Conservation (phyloP, 2,888 invertebrate genomes). For the Diachrysia chrysitis region DNA sequence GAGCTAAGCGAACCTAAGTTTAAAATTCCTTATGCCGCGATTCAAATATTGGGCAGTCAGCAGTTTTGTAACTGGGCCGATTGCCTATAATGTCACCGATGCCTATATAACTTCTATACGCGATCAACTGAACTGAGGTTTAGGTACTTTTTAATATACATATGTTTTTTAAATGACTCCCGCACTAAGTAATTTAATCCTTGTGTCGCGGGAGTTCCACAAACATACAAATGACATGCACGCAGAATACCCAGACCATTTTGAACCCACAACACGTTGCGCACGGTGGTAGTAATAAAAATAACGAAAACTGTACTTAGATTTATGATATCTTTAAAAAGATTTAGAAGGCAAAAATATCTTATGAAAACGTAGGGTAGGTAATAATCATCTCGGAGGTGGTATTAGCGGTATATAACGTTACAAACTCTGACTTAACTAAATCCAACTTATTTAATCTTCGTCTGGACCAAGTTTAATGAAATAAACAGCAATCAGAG, state of each 20-base stretch:
- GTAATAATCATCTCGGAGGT: conserved; percentile 12
- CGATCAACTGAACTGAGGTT: neutral
- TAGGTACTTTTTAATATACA: neutral
- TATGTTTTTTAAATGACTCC: too few relatives aligned
- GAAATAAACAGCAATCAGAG: conserved; percentile 62
- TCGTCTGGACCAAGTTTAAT: conserved; percentile 57
- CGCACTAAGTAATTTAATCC: too few relatives aligned
- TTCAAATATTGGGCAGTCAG: conserved; percentile 4
- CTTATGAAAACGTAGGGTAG: too few relatives aligned
- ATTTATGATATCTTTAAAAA: too few relatives aligned
- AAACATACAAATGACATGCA: too few relatives aligned
- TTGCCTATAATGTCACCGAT: neutral
- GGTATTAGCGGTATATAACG: conserved; percentile 9
- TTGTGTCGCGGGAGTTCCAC: too few relatives aligned
- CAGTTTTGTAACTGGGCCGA: conserved; percentile 4
- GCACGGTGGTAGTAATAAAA: too few relatives aligned
- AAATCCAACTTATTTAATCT: conserved; percentile 51
- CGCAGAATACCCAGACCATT: too few relatives aligned
- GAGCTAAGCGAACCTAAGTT: neutral
- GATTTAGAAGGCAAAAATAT: neutral
- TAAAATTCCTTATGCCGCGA: conserved; percentile 4
- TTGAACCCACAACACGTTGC: too few relatives aligned
- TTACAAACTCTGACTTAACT: conserved; percentile 31
- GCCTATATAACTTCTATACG: neutral
- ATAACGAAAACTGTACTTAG: too few relatives aligned